Evolutionary conservation across 2,888 invertebrate genomes (phyloP), one percentile per base, ranked within the genome.

Genomic region (Pseudoips prasinana): DNA sequence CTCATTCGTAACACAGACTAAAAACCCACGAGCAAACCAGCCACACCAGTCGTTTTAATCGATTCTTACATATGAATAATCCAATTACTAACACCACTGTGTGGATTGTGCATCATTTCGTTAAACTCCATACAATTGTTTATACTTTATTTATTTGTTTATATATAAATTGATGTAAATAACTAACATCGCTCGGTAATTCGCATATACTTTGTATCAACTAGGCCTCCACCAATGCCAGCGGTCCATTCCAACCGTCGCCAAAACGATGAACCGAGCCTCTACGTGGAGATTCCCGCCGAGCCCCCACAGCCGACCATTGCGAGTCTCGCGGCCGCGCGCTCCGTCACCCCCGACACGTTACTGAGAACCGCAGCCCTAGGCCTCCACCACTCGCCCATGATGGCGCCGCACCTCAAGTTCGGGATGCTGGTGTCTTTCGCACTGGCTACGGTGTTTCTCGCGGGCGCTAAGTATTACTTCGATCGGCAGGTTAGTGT

Each of bases 371-470:
- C 87, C 11, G 87, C 87, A 20, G 88, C 88, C 4, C 70, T 88
- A 4, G 86, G 86, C 3, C 76, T 88, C 25, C 81, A 82, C 29
- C 80, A 79, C 48, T 76, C 84, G 26, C 89, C 89, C 25, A 69
- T 90, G 65, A 83, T 91, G 68, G 90, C 90, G 7, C 89, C 91
- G 8, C 92, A 92, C 46, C 75, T 93, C 27, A 93, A 92, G 75
- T 92, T 92, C 64, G 92, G 92, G 32, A 91, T 94, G 82, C 92
- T 94, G 82, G 92, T 93, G 22, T 92, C 93, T 0, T 91, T 94
- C 55, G 92, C 92, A 7, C 71, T 94, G 25, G 92, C 92, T 1
- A 92, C 93, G 0, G 90, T 93, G 20, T 93, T 94, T 62, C 84
- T 94, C 28, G 93, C 92, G 0, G 92, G 92, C 14, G 92, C 92